These are phyloP conservation scores for Nettapus auritus DNA, from an alignment of 2,113 vertebrate genomes.

Conservation along the genomic window DNA sequence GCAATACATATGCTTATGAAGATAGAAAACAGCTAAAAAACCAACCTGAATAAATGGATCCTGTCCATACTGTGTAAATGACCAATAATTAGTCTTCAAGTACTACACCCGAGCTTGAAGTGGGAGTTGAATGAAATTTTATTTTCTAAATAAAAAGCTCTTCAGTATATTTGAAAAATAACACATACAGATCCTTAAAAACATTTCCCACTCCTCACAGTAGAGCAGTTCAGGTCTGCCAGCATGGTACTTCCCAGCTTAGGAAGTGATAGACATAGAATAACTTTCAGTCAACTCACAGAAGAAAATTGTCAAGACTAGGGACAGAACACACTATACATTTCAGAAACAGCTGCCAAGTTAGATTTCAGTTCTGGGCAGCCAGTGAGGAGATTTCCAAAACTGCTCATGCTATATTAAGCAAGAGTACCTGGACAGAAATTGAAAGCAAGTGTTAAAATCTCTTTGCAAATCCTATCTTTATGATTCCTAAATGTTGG, in stretches of 20 bases:
- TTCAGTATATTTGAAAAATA: background rate
- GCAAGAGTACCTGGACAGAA: background rate
- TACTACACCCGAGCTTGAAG: background rate
- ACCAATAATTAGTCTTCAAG: background rate
- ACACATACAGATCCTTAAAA: background rate
- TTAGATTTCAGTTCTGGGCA: background rate
- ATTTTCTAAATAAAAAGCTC: background rate
- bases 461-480: background rate
- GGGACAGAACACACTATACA: background rate
- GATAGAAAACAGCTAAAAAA: background rate
- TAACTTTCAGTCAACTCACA: background rate
- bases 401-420: background rate
- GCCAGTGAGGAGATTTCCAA: background rate
- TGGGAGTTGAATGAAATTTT: background rate
- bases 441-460: background rate
- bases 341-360: background rate
- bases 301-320: background rate
- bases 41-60: background rate
- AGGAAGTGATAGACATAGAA: background rate
- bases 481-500: background rate
- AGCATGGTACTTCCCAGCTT: background rate
- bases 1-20: background rate
- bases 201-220: background rate
- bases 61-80: background rate
- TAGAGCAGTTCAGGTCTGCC: slow-evolving; percentile 13